Conservation (phyloP, 2,888 invertebrate species). For the Octonoba sinensis region DNA sequence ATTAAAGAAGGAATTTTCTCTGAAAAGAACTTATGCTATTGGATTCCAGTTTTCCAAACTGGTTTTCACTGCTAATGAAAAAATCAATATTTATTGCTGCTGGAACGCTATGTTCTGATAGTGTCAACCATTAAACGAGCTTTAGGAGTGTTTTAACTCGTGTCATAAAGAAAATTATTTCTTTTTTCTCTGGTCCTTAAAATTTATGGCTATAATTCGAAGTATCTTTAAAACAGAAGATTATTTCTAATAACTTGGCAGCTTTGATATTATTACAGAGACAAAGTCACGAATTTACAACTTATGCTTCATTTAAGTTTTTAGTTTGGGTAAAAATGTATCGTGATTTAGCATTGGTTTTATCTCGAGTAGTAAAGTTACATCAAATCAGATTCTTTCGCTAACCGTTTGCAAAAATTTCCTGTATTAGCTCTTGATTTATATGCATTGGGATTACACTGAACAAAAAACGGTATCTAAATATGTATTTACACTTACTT, state of each 20-base stretch:
- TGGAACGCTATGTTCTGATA: conserved; percentile 31
- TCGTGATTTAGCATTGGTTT: too few relatives aligned
- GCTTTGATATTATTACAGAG: background rate
- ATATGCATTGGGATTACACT: too few relatives aligned
- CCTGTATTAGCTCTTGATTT: too few relatives aligned
- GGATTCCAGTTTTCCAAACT: conserved; percentile 48
- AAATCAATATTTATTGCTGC: conserved; percentile 61
- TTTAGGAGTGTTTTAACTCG: conserved; percentile 7
- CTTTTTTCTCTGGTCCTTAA: background rate
- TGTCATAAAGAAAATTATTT: conserved; percentile 3
- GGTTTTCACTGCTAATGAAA: conserved; percentile 50
- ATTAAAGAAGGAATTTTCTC: conserved; percentile 15
- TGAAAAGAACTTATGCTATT: conserved; percentile 35
- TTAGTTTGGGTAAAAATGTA: too few relatives aligned
- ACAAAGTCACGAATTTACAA: too few relatives aligned
- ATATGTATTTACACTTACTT: too few relatives aligned
- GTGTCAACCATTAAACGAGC: conserved; percentile 42
- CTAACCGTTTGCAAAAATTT: too few relatives aligned
- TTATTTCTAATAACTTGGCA: background rate
- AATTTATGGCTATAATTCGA: background rate
- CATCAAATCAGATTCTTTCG: too few relatives aligned
- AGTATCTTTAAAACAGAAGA: background rate
- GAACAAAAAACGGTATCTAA: too few relatives aligned
- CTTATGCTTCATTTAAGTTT: too few relatives aligned
- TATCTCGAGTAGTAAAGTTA: too few relatives aligned